phyloP scores from a whole-genome alignment of 1,140 invertebrate genomes.

The Heliconius melpomene region DNA sequence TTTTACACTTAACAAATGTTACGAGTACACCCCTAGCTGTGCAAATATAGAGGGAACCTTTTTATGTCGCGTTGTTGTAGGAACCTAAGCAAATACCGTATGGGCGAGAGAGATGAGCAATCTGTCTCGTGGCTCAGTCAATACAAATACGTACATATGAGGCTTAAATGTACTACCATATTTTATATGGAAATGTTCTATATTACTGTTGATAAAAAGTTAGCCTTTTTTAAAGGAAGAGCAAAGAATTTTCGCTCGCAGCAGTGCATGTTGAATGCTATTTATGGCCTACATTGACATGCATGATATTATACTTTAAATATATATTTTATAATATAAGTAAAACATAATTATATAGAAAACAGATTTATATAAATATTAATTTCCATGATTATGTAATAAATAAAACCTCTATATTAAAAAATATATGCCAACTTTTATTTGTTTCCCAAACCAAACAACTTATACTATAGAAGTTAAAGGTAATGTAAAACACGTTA shows the following conservation, averaged over 20 bases:
- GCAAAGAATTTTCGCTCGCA: slow-evolving; percentile 36
- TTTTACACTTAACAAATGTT: slow-evolving; percentile 60
- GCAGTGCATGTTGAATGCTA: slow-evolving; percentile 28
- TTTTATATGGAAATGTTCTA: slow-evolving; percentile 39
- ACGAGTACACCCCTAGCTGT: slow-evolving; percentile 36
- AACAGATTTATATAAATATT: neutral
- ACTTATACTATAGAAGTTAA: neutral
- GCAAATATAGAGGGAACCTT: slow-evolving; percentile 58
- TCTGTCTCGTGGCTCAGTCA: slow-evolving; percentile 41
- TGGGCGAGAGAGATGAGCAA: slow-evolving; percentile 51
- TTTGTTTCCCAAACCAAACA: neutral
- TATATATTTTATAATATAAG: neutral
- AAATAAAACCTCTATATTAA: neutral
- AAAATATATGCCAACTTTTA: neutral
- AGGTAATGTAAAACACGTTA: neutral
- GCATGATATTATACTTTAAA: neutral
- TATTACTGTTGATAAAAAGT: slow-evolving; percentile 37
- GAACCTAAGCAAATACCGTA: slow-evolving; percentile 61
- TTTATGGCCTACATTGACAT: slow-evolving; percentile 27
- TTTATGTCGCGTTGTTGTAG: slow-evolving; percentile 47
- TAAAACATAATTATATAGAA: too few relatives aligned
- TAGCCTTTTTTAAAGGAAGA: slow-evolving; percentile 35
- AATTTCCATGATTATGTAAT: too few relatives aligned
- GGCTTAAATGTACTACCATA: slow-evolving; percentile 30
- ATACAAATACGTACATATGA: slow-evolving; percentile 43